Evolutionary conservation across 2,797 vertebrate genomes (phyloP).

Genomic region (Fistularia commersonii): DNA sequence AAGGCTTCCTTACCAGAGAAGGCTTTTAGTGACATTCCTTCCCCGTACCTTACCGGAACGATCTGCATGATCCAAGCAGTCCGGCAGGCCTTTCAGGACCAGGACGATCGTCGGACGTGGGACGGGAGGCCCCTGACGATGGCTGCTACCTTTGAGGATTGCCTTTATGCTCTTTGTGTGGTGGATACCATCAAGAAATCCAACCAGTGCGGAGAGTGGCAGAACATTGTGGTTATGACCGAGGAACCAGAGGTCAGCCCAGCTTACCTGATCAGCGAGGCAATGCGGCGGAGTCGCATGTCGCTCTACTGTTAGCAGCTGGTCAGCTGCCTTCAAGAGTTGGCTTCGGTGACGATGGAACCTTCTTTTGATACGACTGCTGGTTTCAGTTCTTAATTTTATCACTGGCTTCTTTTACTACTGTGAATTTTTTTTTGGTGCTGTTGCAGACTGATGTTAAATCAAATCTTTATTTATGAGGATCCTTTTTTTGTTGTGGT

Average conservation of each 20-base stretch:
- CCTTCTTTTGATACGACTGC: slow-evolving; percentile 11
- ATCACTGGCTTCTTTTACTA: slow-evolving; percentile 15
- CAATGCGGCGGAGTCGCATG: slow-evolving; percentile 95
- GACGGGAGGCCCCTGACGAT: slow-evolving; percentile 92
- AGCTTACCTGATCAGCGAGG: slow-evolving; percentile 96
- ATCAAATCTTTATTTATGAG: slow-evolving; percentile 46
- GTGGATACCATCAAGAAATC: slow-evolving; percentile 98
- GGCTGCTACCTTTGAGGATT: slow-evolving; percentile 98
- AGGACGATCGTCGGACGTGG: slow-evolving; percentile 96
- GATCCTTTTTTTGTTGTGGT: slow-evolving; percentile 12
- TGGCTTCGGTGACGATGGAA: slow-evolving; percentile 6
- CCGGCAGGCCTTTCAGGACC: slow-evolving; percentile 93
- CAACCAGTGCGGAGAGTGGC: slow-evolving; percentile 95
- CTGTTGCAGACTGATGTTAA: slow-evolving; percentile 31
- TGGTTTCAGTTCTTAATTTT: slow-evolving; percentile 5
- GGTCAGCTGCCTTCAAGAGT: slow-evolving; percentile 3
- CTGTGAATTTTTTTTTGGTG: slow-evolving; percentile 29
- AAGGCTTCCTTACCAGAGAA: slow-evolving; percentile 91
- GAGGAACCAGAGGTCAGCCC: slow-evolving; percentile 96
- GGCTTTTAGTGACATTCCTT: slow-evolving; percentile 94
- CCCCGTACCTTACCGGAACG: slow-evolving; percentile 91
- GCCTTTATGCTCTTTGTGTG: slow-evolving; percentile 93
- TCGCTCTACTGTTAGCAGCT: slow-evolving; percentile 89
- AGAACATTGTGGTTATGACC: slow-evolving; percentile 94
- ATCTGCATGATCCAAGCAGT: slow-evolving; percentile 98